Conservation (phyloP, 2,888 invertebrate species). For the Oxyteleia sp. region DNA sequence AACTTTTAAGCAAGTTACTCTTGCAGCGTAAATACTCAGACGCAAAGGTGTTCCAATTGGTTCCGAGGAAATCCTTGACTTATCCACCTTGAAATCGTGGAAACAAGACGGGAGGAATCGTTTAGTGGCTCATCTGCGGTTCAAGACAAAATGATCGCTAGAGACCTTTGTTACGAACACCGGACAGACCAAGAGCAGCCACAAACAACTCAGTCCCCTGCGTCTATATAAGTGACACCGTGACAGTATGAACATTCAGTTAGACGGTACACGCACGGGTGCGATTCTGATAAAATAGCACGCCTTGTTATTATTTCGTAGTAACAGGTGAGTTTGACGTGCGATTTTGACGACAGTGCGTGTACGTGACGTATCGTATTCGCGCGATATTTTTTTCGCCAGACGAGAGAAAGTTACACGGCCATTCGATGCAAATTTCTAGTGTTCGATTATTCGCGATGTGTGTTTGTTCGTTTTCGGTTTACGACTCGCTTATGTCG, state of each 20-base stretch:
- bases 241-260: conserved; percentile 82
- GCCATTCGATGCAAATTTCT: conserved; percentile 9
- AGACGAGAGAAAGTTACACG: conserved; percentile 28
- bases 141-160: too few relatives aligned
- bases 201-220: conserved; percentile 46
- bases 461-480: conserved; percentile 4
- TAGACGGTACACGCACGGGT: conserved; percentile 68
- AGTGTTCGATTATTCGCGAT: conserved; percentile 8
- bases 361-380: conserved; percentile 15
- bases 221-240: conserved; percentile 83
- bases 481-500: too few relatives aligned
- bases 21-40: too few relatives aligned
- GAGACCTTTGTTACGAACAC: conserved; percentile 58
- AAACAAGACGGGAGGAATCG: too few relatives aligned
- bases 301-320: conserved; percentile 29
- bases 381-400: conserved; percentile 14
- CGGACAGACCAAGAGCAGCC: conserved; percentile 41
- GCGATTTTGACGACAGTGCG: conserved; percentile 13
- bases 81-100: too few relatives aligned
- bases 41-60: too few relatives aligned
- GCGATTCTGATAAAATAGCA: conserved; percentile 52
- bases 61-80: too few relatives aligned
- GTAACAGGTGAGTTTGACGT: conserved; percentile 34
- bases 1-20: too few relatives aligned
- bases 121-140: too few relatives aligned